Base-by-base conservation (phyloP, 2,888 invertebrate species). In the Plebejus argus region DNA sequence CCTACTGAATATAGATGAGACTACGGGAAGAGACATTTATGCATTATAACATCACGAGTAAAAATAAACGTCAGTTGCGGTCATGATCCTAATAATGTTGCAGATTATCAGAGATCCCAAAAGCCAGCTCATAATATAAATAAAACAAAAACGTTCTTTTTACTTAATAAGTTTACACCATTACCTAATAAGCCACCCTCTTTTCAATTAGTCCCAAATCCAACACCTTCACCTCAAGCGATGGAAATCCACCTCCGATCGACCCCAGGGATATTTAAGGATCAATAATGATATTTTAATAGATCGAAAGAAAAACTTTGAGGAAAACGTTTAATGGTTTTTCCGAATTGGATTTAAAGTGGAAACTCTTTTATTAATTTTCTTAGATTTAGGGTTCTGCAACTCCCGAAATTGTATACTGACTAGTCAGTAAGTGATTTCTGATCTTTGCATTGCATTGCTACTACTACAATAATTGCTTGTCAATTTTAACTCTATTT, bases 191-290 rank as follows among this genome's bases (percentile, higher is more conserved):
- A 83, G 85, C 88, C 88, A 87, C 87, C 85, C 79, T 85, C 78
- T 71, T 87, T 92, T 91, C 91, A 91, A 92, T 92, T 92, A 92
- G 91, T 89, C 84, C 83, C 86, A 89, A 91, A 91, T 90, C 91
- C 89, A 90, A 89, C 87, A 87, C 85, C 86, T 84, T 85, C 86
- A 86, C 85, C 91, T 90, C 89, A 89, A 91, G 87, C 90, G 91
- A 88, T 90, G 91, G 89, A 89, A 87, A 82, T 84, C 79, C 83
- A 86, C 87, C 88, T 88, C 81, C 77, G 78, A 77, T 76, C 79
- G 79, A 80, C 78, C 79, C n/a, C 8, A 81, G 79, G 79, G 79
- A 80, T 80, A 79, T 78, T 35, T 78, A 77, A 77, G 79, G 78
- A 81, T 79, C 77, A 53, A 78, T 80, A 79, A 81, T 74, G 78